phyloP scores from a whole-genome alignment of 2,113 vertebrate species.

The Mandrillus leucophaeus region DNA sequence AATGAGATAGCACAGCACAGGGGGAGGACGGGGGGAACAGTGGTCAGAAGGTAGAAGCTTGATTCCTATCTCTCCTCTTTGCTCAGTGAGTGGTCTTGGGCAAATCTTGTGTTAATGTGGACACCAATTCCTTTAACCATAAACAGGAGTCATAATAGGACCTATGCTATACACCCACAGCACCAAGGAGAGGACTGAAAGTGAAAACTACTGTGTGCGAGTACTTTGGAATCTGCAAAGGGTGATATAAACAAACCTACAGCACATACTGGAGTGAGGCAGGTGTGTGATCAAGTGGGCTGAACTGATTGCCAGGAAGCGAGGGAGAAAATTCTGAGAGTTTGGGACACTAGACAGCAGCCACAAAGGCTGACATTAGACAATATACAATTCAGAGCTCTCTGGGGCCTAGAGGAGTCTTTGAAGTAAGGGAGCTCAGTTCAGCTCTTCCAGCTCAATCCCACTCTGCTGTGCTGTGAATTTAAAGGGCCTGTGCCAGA shows the following conservation, averaged over 20 bases:
- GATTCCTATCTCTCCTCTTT: background rate
- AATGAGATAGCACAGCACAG: rapidly evolving
- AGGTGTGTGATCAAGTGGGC: background rate
- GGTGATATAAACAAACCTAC: background rate
- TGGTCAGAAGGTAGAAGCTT: background rate
- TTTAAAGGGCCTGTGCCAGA: background rate
- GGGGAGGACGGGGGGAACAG: background rate
- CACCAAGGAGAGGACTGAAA: background rate
- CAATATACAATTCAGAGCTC: background rate
- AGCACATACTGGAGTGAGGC: background rate
- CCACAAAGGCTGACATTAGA: background rate
- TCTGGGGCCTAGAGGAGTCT: background rate
- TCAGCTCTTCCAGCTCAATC: background rate
- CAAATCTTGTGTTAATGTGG: background rate
- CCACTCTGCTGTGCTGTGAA: background rate
- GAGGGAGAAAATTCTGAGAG: background rate
- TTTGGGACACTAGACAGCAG: background rate
- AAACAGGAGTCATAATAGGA: background rate
- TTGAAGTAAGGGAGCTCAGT: conserved; percentile 2
- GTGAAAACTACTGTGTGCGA: background rate
- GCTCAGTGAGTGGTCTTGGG: background rate
- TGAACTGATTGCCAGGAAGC: conserved; percentile 2
- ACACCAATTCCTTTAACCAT: background rate
- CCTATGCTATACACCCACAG: rapidly evolving
- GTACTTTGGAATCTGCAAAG: background rate